Conservation (phyloP, 2,113 vertebrate genomes). For the Tympanuchus pallidicinctus region DNA sequence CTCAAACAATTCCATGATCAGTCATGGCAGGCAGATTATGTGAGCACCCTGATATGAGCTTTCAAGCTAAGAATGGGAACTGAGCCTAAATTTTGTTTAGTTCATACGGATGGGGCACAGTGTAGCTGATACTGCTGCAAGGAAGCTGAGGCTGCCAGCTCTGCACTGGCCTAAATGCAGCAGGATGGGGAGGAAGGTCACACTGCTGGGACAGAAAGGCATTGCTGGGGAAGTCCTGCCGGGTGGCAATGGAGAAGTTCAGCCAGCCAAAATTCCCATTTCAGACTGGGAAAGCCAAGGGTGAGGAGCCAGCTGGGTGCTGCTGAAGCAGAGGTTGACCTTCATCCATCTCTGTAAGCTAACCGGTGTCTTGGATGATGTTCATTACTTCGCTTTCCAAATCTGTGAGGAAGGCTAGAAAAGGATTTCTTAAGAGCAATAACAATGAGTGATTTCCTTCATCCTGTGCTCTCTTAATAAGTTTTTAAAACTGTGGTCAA, state of each 20-base stretch:
- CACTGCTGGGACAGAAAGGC: neutral
- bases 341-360: neutral
- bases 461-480: slow-evolving; percentile 24
- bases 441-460: neutral
- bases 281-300: accelerated
- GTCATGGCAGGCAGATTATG: accelerated
- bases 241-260: accelerated
- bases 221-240: neutral
- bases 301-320: neutral
- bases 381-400: neutral
- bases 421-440: neutral
- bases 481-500: neutral
- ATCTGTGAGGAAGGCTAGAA: neutral
- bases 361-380: neutral
- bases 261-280: neutral
- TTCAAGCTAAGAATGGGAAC: neutral
- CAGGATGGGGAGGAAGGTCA: neutral
- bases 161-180: accelerated
- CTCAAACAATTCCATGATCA: neutral
- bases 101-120: neutral
- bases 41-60: neutral
- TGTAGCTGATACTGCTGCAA: accelerated
- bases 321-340: neutral
- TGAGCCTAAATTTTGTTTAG: neutral
- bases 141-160: neutral